Evolutionary conservation across 2,888 invertebrate genomes (phyloP), one percentile per base, ranked within the genome.

Genomic region (Rhodophaea formosa): DNA sequence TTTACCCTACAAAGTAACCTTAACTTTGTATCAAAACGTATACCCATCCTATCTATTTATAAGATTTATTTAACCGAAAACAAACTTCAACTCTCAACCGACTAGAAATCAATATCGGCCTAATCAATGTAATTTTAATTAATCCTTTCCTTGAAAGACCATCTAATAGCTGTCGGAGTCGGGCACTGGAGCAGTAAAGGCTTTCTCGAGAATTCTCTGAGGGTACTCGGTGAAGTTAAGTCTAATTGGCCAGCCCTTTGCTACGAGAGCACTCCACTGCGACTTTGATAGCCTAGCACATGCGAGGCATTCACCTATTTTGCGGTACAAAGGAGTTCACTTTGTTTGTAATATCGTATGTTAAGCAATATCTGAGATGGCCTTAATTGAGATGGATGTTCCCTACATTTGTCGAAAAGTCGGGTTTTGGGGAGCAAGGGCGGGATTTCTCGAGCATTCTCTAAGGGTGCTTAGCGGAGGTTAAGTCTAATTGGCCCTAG

Each of bases 401-500:
- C n/a, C n/a, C n/a, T n/a, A n/a, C n/a, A n/a, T n/a, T n/a, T n/a
- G n/a, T n/a, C n/a, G 14, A 30, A 30, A 49, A 47, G 47, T 47
- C 47, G 14, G 30, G 14, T 30, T 30, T 49, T 32, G 47, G 47
- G 47, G n/a, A n/a, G 47, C n/a, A 23, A 12, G 10, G 23, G 29
- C 30, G 10, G 39, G n/a, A 39, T 39, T 39, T 15, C 49, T 49
- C 32, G 32, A 32, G 49, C 32, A 32, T 15, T 23, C 23, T 23
- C 23, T 23, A 49, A 56, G 62, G 55, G 63, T 15, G 52, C 56
- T 56, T 46, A 57, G 51, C 54, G 52, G 62, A 55, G 57, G 56
- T 51, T 59, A 64, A 65, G 70, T 62, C 67, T 74, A 75, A 75
- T 75, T 75, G 75, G 75, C 70, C 65, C 61, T 56, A 57, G 66